Evolutionary conservation across 2,888 invertebrate species (phyloP), one percentile per base, ranked within the genome.

Genomic region (Taphrorychus bicolor): DNA sequence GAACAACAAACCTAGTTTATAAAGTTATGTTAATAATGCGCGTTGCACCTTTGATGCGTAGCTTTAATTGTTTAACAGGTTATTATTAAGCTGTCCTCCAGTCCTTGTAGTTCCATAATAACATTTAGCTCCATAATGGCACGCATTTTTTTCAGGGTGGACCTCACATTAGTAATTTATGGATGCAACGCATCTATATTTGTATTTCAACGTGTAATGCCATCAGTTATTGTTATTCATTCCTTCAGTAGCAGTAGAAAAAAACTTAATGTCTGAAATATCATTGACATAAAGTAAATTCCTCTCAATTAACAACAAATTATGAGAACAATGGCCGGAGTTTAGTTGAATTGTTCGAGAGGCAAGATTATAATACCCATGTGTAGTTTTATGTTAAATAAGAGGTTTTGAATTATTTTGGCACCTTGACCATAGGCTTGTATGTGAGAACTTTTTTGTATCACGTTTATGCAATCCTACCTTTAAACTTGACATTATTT

Each of bases 401-500:
- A 48, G 5, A 1, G 53, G 53, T 53, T 56, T 56, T 17, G 21
- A 18, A 17, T 56, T 56, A 32, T 32, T 32, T 32, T 32, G 58
- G 58, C 22, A 45, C 58, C 58, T 58, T 58, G 58, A 58, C 58
- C 58, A 32, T 56, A 32, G n/a, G 56, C 22, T 56, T 56, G 9
- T 40, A 59, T 59, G 59, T 59, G 59, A 59, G 59, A 59, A 59
- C 51, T 24, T 49, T 59, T 32, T 5, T 57, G 57, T 57, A 16
- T 5, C 23, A 51, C 11, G 11, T 32, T 54, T 11, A 17, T 56
- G 17, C 16, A 18, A 32, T 56, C 16, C 14, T 41, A 11, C 14
- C 16, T 40, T 58, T 61, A 67, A 67, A 67, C 66, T 67, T 67
- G 66, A 62, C 66, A 67, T 67, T 61, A 67, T 61, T 67, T 59